phyloP scores from a whole-genome alignment of 2,113 vertebrate species.

The Thermophis baileyi region DNA sequence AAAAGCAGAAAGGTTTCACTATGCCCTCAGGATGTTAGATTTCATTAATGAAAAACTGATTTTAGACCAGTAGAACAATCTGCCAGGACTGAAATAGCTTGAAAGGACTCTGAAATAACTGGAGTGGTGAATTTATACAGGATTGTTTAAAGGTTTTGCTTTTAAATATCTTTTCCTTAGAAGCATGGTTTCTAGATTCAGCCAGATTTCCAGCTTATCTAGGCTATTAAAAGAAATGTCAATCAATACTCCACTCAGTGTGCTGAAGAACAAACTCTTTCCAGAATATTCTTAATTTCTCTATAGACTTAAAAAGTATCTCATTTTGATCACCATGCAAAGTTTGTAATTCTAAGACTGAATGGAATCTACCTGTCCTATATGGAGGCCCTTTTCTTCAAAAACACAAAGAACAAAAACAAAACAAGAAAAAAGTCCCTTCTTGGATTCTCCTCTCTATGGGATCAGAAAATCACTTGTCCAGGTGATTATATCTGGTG shows the following conservation, averaged over 20 bases:
- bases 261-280: background rate
- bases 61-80: background rate
- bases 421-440: background rate
- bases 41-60: background rate
- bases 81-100: background rate
- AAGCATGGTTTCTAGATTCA: background rate
- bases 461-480: background rate
- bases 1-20: background rate
- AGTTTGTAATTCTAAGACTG: background rate
- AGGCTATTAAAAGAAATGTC: background rate
- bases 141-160: background rate
- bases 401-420: background rate
- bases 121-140: background rate
- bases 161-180: background rate
- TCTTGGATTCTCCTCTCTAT: background rate
- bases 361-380: background rate
- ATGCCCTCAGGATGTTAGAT: background rate
- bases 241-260: constrained; percentile 4
- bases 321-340: background rate
- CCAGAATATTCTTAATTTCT: background rate
- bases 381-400: background rate
- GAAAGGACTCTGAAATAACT: background rate
- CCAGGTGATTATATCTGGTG: background rate
- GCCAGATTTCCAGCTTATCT: background rate
- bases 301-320: background rate